Evolutionary conservation across 1,140 invertebrate species (phyloP), one percentile per base, ranked within the genome.

Genomic region (Pentalonia nigronervosa): DNA sequence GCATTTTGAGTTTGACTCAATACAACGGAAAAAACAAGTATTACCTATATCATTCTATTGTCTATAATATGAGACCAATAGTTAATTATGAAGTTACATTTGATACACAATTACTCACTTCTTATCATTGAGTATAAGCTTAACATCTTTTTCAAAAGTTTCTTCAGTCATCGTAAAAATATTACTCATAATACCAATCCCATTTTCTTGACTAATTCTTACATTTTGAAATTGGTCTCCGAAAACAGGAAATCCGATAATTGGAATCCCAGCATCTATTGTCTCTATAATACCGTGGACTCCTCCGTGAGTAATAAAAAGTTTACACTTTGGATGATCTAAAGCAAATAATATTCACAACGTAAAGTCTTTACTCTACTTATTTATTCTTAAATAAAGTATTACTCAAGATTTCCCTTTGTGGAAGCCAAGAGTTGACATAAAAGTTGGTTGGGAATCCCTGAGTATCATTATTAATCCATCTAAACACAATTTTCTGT

Each of bases 231-330:
- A 53, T 89, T 96, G 95, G 94, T 95, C 95, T 11, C 94, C 94
- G 41, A 95, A 95, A 25, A 95, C 94, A 0, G 96, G 96, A 83
- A 96, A 94, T 53, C 95, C 95, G 56, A 96, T 83, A 94, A 96
- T 94, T 21, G 96, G 96, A 47, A 96, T 95, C n/a, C 96, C 95
- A 93, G 95, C 94, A 94, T 95, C 95, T 89, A 96, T 94, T 36
- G 95, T 95, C 94, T 96, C 96, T 90, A 95, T 95, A 25, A 95
- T 94, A 45, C 96, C 95, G 36, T 96, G 95, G 23, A 96, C 94
- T 56, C 96, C 96, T 34, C 96, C 96, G 94, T 96, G 96, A 9
- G 95, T 96, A 50, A 96, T 95, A 94, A 97, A 96, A 0, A 96
- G 94, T 94, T 95, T 95, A 25, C 95, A 89, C 67, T 95, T 95